phyloP scores from a whole-genome alignment of 2,888 invertebrate species.

The Chrysodeixis includens region DNA sequence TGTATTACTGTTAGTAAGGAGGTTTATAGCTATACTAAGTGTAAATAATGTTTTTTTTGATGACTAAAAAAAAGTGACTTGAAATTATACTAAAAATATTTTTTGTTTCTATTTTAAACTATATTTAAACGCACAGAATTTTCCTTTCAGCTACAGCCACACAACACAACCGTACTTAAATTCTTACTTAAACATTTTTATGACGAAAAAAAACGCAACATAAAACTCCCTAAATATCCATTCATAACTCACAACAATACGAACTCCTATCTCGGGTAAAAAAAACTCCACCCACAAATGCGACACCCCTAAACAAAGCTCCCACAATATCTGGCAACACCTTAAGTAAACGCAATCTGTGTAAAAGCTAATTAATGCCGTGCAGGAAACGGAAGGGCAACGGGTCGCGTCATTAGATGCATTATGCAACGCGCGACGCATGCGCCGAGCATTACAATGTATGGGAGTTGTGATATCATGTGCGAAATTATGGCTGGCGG shows the following conservation, averaged over 20 bases:
- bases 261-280: not conserved
- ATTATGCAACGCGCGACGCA: constrained; percentile 81
- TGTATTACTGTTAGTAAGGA: constrained; percentile 52
- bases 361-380: constrained; percentile 79
- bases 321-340: constrained; percentile 47
- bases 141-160: too few relatives aligned
- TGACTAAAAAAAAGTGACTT: too few relatives aligned
- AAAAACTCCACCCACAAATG: not conserved
- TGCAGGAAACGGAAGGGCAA: constrained; percentile 84
- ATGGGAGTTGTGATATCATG: constrained; percentile 40
- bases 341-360: constrained; percentile 55
- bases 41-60: too few relatives aligned
- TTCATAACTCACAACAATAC: not conserved
- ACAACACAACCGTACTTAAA: not conserved
- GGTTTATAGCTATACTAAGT: constrained; percentile 29
- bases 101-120: too few relatives aligned
- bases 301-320: constrained; percentile 26
- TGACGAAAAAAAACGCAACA: not conserved
- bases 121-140: too few relatives aligned
- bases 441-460: constrained; percentile 73
- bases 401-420: constrained; percentile 83
- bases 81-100: too few relatives aligned
- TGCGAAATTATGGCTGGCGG: constrained; percentile 42
- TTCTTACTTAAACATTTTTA: not conserved
- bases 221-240: not conserved